Base-by-base conservation (phyloP, 2,113 vertebrate genomes). In the Terrapene triunguis region DNA sequence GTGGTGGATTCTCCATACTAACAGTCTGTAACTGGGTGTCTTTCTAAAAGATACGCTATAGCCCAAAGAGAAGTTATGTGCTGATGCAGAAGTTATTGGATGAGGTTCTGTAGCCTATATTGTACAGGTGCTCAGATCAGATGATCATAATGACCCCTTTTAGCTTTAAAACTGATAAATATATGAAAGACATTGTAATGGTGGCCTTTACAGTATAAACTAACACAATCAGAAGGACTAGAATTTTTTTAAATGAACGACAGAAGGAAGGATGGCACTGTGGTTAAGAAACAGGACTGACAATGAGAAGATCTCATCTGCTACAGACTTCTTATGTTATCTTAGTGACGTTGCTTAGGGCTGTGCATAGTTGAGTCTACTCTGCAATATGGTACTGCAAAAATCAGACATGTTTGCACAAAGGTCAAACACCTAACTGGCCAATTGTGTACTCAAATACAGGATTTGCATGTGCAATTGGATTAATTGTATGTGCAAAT, bases 1-100 rank as follows among this genome's bases (percentile, higher is more conserved):
- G 80, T 85, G 82, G 84, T 92, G 54, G 80, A 80, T 93, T 96
- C 94, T 96, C 84, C 91, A 89, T 93, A 88, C 90, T 79, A 94
- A 55, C n/a, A 85, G 47, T 51, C 94, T 76, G 96, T 95, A 90
- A 80, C 80, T 90, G 87, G 16, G 0, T 69, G 83, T 87, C 91
- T 91, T 51, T 89, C 57, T 81, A 59, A 94, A 94, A 83, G 57
- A 92, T 54, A 95, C 3, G 2, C 53, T 65, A 82, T 4, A 69
- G 14, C 6, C 32, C 88, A 69, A 89, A 74, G 2, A 89, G 80
- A 44, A 72, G 91, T 27, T 83, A 79, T 24, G 53, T 65, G 16
- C 65, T 95, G 76, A 69, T 85, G 42, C 32, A 92, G 76, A 90
- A 92, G 84, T 85, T 83, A 3, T 29, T 90, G 47, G 10, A 47